Percentiles rank a stretch among this genome's conserved stretches.
These are phyloP conservation scores for Cinclus mexicanus DNA, from an alignment of 2,113 vertebrate species.

Conservation along the genomic window DNA sequence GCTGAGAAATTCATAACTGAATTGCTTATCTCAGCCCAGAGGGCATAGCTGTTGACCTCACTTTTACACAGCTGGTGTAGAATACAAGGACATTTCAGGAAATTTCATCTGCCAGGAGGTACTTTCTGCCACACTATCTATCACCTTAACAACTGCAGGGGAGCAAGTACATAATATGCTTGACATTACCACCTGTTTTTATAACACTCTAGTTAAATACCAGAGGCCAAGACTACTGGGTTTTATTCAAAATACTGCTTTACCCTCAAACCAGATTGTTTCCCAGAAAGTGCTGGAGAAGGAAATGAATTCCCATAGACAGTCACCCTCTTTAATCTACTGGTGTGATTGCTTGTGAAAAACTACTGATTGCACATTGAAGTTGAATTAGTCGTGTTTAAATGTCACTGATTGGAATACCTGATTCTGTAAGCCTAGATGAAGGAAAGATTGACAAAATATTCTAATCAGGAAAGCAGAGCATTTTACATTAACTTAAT, in stretches of 20 bases:
- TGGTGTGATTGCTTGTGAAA: constrained; percentile 11
- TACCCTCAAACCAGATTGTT: neutral
- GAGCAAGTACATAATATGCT: constrained; percentile 26
- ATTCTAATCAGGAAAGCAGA: constrained; percentile 45
- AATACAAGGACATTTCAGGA: constrained; percentile 34
- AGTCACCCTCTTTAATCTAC: neutral
- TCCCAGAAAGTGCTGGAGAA: neutral
- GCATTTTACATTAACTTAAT: constrained; percentile 17
- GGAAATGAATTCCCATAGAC: neutral
- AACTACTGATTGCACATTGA: constrained; percentile 32
- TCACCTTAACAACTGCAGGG: constrained; percentile 48
- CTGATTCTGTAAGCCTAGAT: neutral
- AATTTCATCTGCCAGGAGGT: constrained; percentile 31
- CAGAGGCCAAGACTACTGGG: constrained; percentile 18
- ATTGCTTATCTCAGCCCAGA: neutral
- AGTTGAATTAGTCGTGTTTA: constrained; percentile 4
- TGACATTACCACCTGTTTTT: constrained; percentile 55
- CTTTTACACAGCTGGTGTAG: neutral
- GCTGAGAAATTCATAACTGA: neutral
- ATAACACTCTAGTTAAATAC: constrained; percentile 33
- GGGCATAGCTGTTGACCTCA: neutral
- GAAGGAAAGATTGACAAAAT: constrained; percentile 48
- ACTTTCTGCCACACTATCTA: constrained; percentile 31
- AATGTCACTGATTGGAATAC: constrained; percentile 47
- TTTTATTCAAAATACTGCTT: constrained; percentile 14